A percentile compares a stretch with the other conserved stretches of the same genome.
These are phyloP conservation scores for Muscicapa striata DNA, from an alignment of 2,797 vertebrate species.

Conservation along the genomic window DNA sequence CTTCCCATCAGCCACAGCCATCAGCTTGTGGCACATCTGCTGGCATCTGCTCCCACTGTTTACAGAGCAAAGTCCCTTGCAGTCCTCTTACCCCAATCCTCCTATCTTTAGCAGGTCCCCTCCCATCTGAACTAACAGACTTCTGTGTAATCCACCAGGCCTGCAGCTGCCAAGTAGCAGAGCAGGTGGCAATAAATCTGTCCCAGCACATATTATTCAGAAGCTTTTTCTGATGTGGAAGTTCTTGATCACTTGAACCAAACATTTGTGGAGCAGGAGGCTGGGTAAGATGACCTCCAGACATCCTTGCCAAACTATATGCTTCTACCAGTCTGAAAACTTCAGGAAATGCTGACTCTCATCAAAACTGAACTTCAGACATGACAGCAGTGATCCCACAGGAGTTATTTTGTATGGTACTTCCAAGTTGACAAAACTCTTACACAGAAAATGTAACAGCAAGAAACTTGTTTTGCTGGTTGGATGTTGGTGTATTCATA, in stretches of 20 bases:
- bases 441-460: neutral
- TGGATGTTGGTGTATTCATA: slow-evolving; percentile 41
- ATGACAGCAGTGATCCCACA: neutral
- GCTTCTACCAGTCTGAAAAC: neutral
- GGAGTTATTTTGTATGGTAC: neutral
- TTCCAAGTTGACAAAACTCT: neutral
- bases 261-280: neutral
- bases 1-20: fast-evolving
- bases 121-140: neutral
- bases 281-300: neutral
- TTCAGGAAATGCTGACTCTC: neutral
- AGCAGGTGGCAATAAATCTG: neutral
- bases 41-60: neutral
- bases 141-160: neutral
- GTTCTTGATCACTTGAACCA: neutral
- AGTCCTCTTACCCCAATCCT: neutral
- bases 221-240: neutral
- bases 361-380: neutral
- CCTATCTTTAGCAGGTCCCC: neutral
- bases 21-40: neutral
- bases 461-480: slow-evolving; percentile 50
- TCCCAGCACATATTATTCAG: neutral
- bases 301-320: neutral
- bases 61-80: neutral
- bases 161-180: fast-evolving